Evolutionary conservation across 2,797 vertebrate species (phyloP).

Genomic region (Anabas testudineus): DNA sequence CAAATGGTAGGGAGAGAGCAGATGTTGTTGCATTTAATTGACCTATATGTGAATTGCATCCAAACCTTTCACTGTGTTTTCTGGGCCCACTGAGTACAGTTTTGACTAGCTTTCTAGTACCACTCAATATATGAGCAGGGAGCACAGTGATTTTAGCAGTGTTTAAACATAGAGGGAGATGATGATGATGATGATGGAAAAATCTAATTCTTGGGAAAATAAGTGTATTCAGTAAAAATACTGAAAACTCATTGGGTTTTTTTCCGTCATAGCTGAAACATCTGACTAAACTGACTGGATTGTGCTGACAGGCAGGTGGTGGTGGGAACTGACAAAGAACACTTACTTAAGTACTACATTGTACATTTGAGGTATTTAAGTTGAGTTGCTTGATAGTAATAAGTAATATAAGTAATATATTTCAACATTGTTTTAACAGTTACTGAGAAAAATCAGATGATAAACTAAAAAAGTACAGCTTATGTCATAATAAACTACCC

Average conservation of each 20-base stretch:
- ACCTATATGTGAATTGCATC: conserved; percentile 99
- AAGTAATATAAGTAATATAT: too few relatives aligned
- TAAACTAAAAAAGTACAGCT: too few relatives aligned
- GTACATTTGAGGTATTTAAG: not conserved
- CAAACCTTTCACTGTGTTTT: conserved; percentile 97
- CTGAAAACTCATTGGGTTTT: not conserved
- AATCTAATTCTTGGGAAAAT: not conserved
- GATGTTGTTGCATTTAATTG: conserved; percentile 99
- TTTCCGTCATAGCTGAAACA: not conserved
- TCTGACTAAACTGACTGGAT: not conserved
- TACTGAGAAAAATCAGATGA: too few relatives aligned
- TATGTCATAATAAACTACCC: too few relatives aligned
- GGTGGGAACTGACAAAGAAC: not conserved
- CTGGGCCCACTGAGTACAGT: conserved; percentile 89
- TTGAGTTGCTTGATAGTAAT: too few relatives aligned
- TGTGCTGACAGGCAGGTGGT: conserved; percentile 28
- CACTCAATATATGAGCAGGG: conserved; percentile 64
- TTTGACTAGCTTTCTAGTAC: conserved; percentile 88
- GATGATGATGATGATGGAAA: conserved; percentile 13
- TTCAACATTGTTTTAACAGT: too few relatives aligned
- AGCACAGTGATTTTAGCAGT: conserved; percentile 61
- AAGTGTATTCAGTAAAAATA: not conserved
- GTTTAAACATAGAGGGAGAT: conserved; percentile 60
- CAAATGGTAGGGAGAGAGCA: conserved; percentile 99
- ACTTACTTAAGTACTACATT: not conserved